Evolutionary conservation across 1,140 invertebrate genomes (phyloP), one percentile per base, ranked within the genome.

Genomic region (Tigriopus japonicus): DNA sequence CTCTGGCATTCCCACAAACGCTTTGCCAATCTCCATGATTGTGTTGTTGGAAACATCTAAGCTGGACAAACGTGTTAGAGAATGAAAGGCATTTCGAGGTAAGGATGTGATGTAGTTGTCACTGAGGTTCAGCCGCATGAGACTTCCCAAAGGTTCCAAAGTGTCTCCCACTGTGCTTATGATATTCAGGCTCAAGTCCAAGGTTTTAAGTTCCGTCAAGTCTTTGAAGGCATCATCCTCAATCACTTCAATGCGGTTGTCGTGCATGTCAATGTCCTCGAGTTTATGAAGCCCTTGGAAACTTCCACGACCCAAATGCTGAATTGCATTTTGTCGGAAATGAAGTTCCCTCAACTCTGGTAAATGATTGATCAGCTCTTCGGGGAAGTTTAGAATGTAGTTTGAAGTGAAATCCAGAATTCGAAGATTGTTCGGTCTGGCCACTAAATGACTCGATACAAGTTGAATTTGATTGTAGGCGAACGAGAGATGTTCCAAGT

Each of bases 331-430:
- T 62, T 82, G 78, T 12, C 79, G 80, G 42, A 91, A 71, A 67
- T 81, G 82, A 3, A 92, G 70, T 64, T 80, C 77, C 54, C 78
- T 75, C 62, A 94, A 71, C 65, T 81, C 80, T 0, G 77, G 74
- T 19, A 90, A 71, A 43, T 80, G 79, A 58, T 75, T 77, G 60
- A 89, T 74, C 1, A 76, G 73, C n/a, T 77, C 80, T 1, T 79
- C 72, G 0, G 77, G 72, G 28, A 91, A 74, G 66, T 76, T 78
- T 66, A 83, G 78, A 24, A 91, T 80, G 1, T 79, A 79, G 71
- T 91, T 91, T 60, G 68, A 77, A 17, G 82, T 83, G 15, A 89
- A 71, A 69, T 89, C 86, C 3, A 89, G 69, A 63, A 80, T 78
- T 49, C 62, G 63, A 19, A 70, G 56, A 1, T 59, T 53, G 14